Evolutionary conservation across 2,113 vertebrate genomes (phyloP), one percentile per base, ranked within the genome.

Genomic region (Anhinga anhinga): DNA sequence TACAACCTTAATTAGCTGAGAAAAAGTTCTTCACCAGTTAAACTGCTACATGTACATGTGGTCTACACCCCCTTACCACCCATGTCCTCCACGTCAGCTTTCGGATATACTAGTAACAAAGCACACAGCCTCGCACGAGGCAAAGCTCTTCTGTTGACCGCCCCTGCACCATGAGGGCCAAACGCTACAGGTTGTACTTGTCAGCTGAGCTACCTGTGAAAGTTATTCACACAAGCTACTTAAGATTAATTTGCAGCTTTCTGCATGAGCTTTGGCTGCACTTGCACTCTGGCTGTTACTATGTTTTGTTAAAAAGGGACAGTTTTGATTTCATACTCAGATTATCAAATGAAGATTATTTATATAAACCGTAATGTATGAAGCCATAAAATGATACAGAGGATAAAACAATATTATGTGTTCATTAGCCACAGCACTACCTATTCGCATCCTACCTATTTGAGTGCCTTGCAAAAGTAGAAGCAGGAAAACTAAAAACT

Each of bases 1-100:
- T 84, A 36, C 97, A 97, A 95, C 89, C 83, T 88, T 85, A 96
- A 94, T 94, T 97, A 88, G 97, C 93, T 63, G 81, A 92, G 82
- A 94, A n/a, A 55, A 80, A 94, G 82, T 72, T 69, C 47, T 90
- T 73, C 47, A 67, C 42, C 92, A 11, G 29, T 34, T 42, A 93
- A 93, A 45, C 30, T 62, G 7, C n/a, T 56, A 52, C 71, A 47
- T 19, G 86, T 78, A 72, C 72, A 40, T 1, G 9, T 36, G 59
- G 65, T 20, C 78, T 77, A 65, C 55, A 23, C 73, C 73, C 92
- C 81, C 86, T 53, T 89, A 62, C 12, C 94, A 71, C 55, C 79
- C 40, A n/a, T 34, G 49, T 38, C 42, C 58, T 56, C 82, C 50
- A 61, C 7, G 2, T 45, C 77, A 91, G 69, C 40, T 50, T 55